Evolutionary conservation across 2,113 vertebrate genomes (phyloP).

Genomic region (Petroica traversi): DNA sequence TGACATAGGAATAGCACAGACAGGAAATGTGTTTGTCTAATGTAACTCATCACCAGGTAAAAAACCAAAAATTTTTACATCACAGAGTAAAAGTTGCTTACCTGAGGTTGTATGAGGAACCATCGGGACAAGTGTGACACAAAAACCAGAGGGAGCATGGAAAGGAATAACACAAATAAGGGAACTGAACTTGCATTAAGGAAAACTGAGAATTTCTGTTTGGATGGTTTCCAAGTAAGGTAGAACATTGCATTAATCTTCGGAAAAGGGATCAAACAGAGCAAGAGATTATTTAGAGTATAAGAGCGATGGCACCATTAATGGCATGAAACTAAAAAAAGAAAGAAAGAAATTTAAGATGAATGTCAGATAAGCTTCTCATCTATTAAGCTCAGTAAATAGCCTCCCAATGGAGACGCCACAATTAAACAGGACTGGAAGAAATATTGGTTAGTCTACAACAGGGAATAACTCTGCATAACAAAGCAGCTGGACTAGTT

Average conservation of each 20-base stretch:
- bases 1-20: background rate
- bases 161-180: constrained; percentile 62
- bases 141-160: constrained; percentile 39
- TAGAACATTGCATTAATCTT: constrained; percentile 34
- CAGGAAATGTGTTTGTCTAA: background rate
- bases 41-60: background rate
- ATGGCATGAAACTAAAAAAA: constrained; percentile 32
- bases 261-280: constrained; percentile 27
- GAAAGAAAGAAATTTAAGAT: constrained; percentile 50
- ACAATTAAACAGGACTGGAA: constrained; percentile 55
- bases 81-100: constrained; percentile 1
- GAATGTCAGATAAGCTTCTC: constrained; percentile 59
- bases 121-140: background rate
- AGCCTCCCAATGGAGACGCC: constrained; percentile 45
- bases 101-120: constrained; percentile 12
- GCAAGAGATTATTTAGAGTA: constrained; percentile 41
- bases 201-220: constrained; percentile 20
- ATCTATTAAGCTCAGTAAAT: constrained; percentile 57
- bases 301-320: constrained; percentile 32
- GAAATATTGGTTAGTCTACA: constrained; percentile 57
- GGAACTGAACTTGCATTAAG: background rate
- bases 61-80: background rate
- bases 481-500: constrained; percentile 19
- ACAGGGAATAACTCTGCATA: constrained; percentile 47
- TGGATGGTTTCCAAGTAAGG: constrained; percentile 11